phyloP scores from a whole-genome alignment of 2,888 invertebrate genomes.

The Erebia epiphron region DNA sequence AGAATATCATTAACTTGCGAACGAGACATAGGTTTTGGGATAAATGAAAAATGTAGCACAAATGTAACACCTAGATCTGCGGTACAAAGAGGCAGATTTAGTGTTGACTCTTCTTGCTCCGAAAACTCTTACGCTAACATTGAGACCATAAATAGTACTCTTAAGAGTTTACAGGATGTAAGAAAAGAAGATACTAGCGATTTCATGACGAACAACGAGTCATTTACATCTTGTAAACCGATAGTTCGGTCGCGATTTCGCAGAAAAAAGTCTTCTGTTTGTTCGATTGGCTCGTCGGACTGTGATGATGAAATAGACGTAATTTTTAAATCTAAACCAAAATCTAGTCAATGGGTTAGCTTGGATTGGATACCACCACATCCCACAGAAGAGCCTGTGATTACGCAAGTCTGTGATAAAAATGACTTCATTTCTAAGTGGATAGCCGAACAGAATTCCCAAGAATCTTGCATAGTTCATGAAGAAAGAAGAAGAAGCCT shows the following conservation, averaged over 20 bases:
- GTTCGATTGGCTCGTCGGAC: constrained; percentile 80
- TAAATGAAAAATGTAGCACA: constrained; percentile 60
- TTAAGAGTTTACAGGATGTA: constrained; percentile 81
- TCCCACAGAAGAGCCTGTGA: constrained; percentile 79
- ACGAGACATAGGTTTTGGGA: constrained; percentile 75
- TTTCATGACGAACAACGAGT: constrained; percentile 59
- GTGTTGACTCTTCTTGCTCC: constrained; percentile 81
- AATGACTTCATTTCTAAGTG: constrained; percentile 81
- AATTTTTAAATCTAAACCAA: constrained; percentile 82
- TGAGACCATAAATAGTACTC: constrained; percentile 77
- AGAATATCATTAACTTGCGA: constrained; percentile 76
- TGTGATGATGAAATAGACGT: constrained; percentile 80
- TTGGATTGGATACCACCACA: constrained; percentile 80
- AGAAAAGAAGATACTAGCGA: constrained; percentile 71
- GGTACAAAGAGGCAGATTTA: constrained; percentile 73
- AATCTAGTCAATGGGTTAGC: constrained; percentile 83
- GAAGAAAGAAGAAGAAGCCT: constrained; percentile 78
- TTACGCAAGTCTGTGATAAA: constrained; percentile 80
- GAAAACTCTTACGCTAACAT: constrained; percentile 83
- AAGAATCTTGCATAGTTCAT: constrained; percentile 68
- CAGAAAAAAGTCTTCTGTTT: constrained; percentile 78
- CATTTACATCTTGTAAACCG: constrained; percentile 64
- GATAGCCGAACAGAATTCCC: constrained; percentile 79
- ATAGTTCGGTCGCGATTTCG: constrained; percentile 70
- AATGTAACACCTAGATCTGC: constrained; percentile 69